Evolutionary conservation across 2,113 vertebrate genomes (phyloP), one percentile per base, ranked within the genome.

Genomic region (Oreamnos americanus): DNA sequence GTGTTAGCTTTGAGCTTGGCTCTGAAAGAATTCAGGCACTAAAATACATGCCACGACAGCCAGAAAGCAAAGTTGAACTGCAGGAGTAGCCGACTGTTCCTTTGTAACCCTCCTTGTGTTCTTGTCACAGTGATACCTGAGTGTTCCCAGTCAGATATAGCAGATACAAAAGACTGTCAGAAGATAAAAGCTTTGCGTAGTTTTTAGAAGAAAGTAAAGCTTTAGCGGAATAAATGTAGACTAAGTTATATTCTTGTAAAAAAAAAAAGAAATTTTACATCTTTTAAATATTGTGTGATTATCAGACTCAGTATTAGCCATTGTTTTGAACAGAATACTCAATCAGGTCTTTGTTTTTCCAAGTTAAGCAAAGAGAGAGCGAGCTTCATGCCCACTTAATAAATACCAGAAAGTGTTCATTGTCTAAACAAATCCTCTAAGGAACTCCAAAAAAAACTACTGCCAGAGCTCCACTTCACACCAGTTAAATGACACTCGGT

Each of bases 1-100:
- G 91, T 95, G 86, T 94, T 94, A 94, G 96, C 94, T 94, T 93
- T 87, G 96, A 94, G 96, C 93, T 97, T 96, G 96, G 96, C 88
- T 95, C 91, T 94, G 76, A 96, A 97, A 97, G 93, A 95, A 94
- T 81, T 88, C 67, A 94, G 94, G 39, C 94, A 88, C 82, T 94
- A 67, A 94, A 97, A 62, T 89, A 58, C 74, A 96, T 74, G 88
- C 96, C 91, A 83, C 78, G 85, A 91, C 84, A 85, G 60, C 87
- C 94, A 96, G 93, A 95, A 97, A 87, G 67, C 96, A 86, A 19
- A 47, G 85, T 13, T 88, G 88, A 95, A 76, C 58, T 87, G 53
- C 94, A 60, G 64, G 67, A 62, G 58, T 74, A 43, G 78, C 88
- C 26, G 9, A n/a, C 43, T 86, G 7, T 86, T 95, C 55, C 91